These are phyloP conservation scores for Phenganax subtilis DNA, from an alignment of 92 coral and sea anemone genomes.

Conservation along the genomic window DNA sequence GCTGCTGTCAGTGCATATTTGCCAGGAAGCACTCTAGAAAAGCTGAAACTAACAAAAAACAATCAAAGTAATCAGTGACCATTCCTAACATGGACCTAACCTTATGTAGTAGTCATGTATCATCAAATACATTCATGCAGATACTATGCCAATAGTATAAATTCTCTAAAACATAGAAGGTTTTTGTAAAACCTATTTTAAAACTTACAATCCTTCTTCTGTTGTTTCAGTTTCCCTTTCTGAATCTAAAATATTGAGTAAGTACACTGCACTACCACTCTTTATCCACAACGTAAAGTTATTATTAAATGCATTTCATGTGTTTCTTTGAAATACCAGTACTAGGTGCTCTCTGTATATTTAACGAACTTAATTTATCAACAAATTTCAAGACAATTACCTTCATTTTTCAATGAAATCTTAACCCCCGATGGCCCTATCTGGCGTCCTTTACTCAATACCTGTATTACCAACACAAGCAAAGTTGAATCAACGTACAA, in stretches of 20 bases:
- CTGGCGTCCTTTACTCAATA: constrained; percentile 77
- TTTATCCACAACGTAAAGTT: too few relatives aligned
- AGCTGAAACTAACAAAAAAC: constrained; percentile 61
- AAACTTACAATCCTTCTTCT: constrained; percentile 52
- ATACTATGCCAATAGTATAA: too few relatives aligned
- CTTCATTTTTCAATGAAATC: constrained; percentile 57
- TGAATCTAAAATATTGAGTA: constrained; percentile 31
- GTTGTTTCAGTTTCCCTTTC: constrained; percentile 52
- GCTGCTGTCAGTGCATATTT: constrained; percentile 69
- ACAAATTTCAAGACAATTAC: neutral
- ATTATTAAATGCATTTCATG: too few relatives aligned
- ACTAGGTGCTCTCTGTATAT: too few relatives aligned
- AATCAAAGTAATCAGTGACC: neutral
- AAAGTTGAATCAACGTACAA: neutral
- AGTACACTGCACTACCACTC: neutral
- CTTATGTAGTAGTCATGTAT: too few relatives aligned
- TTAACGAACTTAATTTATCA: too few relatives aligned
- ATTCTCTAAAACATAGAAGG: too few relatives aligned
- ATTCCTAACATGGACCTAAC: too few relatives aligned
- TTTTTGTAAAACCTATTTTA: too few relatives aligned
- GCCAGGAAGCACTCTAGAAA: constrained; percentile 89
- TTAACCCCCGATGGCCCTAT: constrained; percentile 93
- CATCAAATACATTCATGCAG: neutral
- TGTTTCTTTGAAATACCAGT: too few relatives aligned
- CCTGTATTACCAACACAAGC: constrained; percentile 42